A percentile compares a stretch with the other conserved stretches of the same genome.
phyloP scores from a whole-genome alignment of 2,888 invertebrate species.

The Limulus polyphemus region DNA sequence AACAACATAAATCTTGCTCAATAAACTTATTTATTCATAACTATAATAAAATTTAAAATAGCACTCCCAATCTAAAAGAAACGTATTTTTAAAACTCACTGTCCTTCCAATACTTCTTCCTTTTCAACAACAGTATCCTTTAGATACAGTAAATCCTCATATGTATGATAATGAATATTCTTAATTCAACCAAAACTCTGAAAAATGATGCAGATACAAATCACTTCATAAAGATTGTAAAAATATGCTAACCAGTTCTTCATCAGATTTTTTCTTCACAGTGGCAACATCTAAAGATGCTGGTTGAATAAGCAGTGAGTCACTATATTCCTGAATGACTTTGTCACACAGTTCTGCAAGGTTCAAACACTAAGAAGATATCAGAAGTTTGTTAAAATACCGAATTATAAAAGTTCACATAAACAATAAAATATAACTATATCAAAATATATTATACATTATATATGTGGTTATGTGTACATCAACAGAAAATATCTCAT shows the following conservation, averaged over 20 bases:
- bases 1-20: too few relatives aligned
- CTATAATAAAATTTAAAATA: too few relatives aligned
- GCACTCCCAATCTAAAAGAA: too few relatives aligned
- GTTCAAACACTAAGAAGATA: slow-evolving; percentile 48
- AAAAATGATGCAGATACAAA: not conserved
- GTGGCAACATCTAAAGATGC: slow-evolving; percentile 78
- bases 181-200: slow-evolving; percentile 1
- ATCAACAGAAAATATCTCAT: too few relatives aligned
- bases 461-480: too few relatives aligned
- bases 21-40: too few relatives aligned
- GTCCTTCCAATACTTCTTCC: too few relatives aligned
- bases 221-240: slow-evolving; percentile 6
- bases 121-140: too few relatives aligned
- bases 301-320: slow-evolving; percentile 82
- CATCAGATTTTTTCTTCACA: slow-evolving; percentile 58
- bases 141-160: not conserved
- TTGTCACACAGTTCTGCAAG: slow-evolving; percentile 67
- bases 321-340: slow-evolving; percentile 63
- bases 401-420: too few relatives aligned
- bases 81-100: too few relatives aligned
- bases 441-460: too few relatives aligned
- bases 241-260: slow-evolving; percentile 50
- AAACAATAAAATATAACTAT: too few relatives aligned
- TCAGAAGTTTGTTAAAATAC: slow-evolving; percentile 30
- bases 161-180: slow-evolving; percentile 1